These are phyloP conservation scores for Hemaris fuciformis DNA, from an alignment of 2,888 invertebrate genomes.

Conservation along the genomic window DNA sequence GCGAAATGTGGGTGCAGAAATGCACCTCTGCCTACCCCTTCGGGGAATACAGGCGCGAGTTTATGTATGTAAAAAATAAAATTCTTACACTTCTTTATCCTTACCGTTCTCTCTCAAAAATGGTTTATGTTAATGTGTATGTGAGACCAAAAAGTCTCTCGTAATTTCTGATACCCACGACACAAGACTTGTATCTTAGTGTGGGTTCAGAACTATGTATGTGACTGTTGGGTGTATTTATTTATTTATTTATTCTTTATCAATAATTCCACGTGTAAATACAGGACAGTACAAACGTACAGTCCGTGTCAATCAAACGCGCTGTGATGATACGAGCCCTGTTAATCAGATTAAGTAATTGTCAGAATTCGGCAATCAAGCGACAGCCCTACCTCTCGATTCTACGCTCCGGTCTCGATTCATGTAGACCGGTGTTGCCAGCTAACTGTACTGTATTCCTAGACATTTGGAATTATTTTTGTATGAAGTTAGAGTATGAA, in stretches of 20 bases:
- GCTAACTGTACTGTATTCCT: not conserved
- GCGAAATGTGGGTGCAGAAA: too few relatives aligned
- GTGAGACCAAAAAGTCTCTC: too few relatives aligned
- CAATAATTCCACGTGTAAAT: not conserved
- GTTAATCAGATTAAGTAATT: conserved; percentile 14
- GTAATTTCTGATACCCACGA: too few relatives aligned
- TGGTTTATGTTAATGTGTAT: not conserved
- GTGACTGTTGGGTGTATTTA: too few relatives aligned
- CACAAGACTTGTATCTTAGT: too few relatives aligned
- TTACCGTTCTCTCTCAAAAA: too few relatives aligned
- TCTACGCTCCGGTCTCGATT: not conserved
- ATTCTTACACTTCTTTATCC: too few relatives aligned
- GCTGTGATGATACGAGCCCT: not conserved
- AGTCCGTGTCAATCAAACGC: not conserved
- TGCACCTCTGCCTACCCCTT: too few relatives aligned
- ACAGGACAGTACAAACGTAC: not conserved
- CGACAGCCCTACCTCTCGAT: conserved; percentile 13
- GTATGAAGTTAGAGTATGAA: not conserved
- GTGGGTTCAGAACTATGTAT: too few relatives aligned
- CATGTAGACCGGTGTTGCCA: not conserved
- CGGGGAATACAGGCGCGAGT: too few relatives aligned
- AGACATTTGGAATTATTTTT: not conserved
- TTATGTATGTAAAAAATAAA: too few relatives aligned
- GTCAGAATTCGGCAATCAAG: conserved; percentile 14
- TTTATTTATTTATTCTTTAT: not conserved